Evolutionary conservation across 2,888 invertebrate species (phyloP), one percentile per base, ranked within the genome.

Genomic region (Drosophila quinaria): DNA sequence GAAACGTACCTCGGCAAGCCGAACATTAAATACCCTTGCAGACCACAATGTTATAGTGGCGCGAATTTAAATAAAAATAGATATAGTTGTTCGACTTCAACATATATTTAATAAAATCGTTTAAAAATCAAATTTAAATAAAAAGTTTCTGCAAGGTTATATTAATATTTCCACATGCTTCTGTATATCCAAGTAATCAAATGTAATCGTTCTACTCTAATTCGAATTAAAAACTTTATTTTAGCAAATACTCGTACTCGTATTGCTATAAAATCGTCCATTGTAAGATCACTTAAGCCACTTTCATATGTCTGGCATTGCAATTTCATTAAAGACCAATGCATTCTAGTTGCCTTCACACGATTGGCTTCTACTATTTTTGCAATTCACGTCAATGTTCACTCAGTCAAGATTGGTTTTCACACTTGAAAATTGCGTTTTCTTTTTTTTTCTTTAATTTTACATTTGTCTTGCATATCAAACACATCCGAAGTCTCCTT

Each of bases 11-110:
- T 74, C 74, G 74, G 74, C 74, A 11, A 9, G 61, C 58, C 74
- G 74, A 72, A 55, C 25, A 55, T 51, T 19, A 42, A 59, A 47
- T 78, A 67, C 35, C 51, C 74, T 73, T 75, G 74, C 74, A 78
- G 55, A 61, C 5, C 10, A n/a, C 35, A 33, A 8, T 54, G 33
- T 29, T 51, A 3, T 22, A 10, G 33, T 39, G 31, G 15, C 31
- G 29, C 31, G 11, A 44, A 39, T 39, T 47, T 19, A 15, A 15
- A 11, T 41, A 25, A 4, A 0, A 4, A 4, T 15, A 39, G 1
- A 15, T 39, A 15, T 3, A 17, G 8, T 6, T 8, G 17, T n/a
- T 13, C 9, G 17, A 19, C n/a, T 17, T 5, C 3, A 15, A 25
- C n/a, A n/a, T 29, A 29, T 6, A 17, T 13, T 19, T 2, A 42